Percentiles rank a stretch among this genome's conserved stretches.
Evolutionary conservation across 2,113 vertebrate genomes (phyloP).

Genomic region (Pteropus alecto): DNA sequence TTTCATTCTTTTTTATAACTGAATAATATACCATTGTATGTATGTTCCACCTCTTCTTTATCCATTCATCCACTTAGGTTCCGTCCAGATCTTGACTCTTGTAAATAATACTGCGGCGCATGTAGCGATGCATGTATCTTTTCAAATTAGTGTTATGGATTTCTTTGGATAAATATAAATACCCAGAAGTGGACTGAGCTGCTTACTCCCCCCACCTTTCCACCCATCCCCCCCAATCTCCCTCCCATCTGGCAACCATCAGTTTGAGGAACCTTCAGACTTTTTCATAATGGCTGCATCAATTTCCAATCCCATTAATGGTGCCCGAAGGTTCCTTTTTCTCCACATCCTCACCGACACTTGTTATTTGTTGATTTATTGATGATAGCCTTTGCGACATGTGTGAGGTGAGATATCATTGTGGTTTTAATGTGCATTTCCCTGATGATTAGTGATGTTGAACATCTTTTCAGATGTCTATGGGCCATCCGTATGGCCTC

Average conservation of each 20-base stretch:
- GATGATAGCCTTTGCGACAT: neutral
- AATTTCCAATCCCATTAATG: neutral
- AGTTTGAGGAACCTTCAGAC: neutral
- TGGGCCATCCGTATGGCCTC: no score
- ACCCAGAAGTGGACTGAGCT: neutral
- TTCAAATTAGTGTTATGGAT: neutral
- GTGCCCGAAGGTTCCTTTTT: neutral
- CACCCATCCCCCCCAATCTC: no score
- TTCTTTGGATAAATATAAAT: neutral
- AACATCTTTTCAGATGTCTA: no score
- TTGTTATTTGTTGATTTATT: neutral
- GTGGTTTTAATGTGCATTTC: neutral
- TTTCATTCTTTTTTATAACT: neutral
- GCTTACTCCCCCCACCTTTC: no score
- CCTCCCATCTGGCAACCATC: no score
- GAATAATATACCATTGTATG: neutral
- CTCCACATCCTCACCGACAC: neutral
- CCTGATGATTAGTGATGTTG: no score
- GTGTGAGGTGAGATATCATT: neutral
- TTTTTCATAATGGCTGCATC: neutral
- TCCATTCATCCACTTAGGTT: neutral
- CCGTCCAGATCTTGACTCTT: neutral
- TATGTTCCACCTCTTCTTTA: neutral
- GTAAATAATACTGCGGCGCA: neutral
- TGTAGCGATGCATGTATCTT: neutral